Evolutionary conservation across 1,140 invertebrate genomes (phyloP).

Genomic region (Macrobrachium rosenbergii): DNA sequence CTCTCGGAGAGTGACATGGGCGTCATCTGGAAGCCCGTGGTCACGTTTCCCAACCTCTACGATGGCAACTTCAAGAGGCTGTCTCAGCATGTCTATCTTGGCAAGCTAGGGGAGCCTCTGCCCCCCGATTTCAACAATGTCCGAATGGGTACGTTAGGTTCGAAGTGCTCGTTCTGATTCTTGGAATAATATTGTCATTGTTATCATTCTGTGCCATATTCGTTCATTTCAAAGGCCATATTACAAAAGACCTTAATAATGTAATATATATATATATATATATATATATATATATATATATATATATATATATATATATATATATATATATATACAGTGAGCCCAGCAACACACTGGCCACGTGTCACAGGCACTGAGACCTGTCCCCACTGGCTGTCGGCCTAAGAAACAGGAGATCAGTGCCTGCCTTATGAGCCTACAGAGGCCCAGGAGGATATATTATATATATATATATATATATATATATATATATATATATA

Average conservation of each 20-base stretch:
- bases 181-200: too few species aligned
- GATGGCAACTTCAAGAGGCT: slow-evolving; percentile 36
- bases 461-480: slow-evolving; percentile 21
- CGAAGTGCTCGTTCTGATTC: too few species aligned
- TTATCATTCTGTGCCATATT: too few species aligned
- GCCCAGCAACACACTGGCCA: too few species aligned
- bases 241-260: background rate
- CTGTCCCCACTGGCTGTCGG: too few species aligned
- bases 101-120: background rate
- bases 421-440: too few species aligned
- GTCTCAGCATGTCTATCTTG: background rate
- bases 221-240: background rate
- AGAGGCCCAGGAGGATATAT: too few species aligned
- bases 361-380: too few species aligned
- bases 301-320: background rate
- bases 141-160: slow-evolving; percentile 26
- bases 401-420: too few species aligned
- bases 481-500: slow-evolving; percentile 1
- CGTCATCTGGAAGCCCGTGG: slow-evolving; percentile 35
- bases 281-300: background rate
- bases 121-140: slow-evolving; percentile 36
- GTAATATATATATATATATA: background rate
- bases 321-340: slow-evolving; percentile 3
- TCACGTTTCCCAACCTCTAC: slow-evolving; percentile 28
- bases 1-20: slow-evolving; percentile 16